Conservation (phyloP, 53 echinoderm and acorn worm genomes). For the Actinopyga echinites region DNA sequence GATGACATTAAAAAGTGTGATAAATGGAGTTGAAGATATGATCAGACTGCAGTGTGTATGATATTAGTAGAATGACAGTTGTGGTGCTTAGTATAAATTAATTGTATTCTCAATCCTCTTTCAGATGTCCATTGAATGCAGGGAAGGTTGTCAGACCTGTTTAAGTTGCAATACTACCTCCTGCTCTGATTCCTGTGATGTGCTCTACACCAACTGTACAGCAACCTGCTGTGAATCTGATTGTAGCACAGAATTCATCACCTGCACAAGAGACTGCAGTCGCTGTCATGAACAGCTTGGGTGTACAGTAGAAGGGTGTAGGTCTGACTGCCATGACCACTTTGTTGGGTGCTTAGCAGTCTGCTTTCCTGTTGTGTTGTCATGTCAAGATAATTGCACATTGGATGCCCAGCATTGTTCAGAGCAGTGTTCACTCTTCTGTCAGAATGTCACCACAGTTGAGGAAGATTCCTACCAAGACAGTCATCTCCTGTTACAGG, state of each 20-base stretch:
- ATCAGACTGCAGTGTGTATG: too few species aligned
- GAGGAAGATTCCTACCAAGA: neutral
- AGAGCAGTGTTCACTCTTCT: slow-evolving; percentile 1
- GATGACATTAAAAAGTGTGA: too few species aligned
- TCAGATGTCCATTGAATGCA: neutral
- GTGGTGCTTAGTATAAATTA: too few species aligned
- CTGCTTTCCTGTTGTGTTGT: slow-evolving; percentile 32
- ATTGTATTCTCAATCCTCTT: neutral
- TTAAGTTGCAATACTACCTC: neutral
- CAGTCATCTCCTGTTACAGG: too few species aligned
- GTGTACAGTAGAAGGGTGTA: slow-evolving; percentile 9
- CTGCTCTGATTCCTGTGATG: neutral
- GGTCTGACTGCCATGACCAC: neutral
- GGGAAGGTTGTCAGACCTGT: neutral
- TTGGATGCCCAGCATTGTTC: slow-evolving; percentile 29
- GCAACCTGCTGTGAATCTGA: slow-evolving; percentile 43
- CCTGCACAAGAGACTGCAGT: neutral
- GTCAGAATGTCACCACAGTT: neutral
- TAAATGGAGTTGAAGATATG: too few species aligned
- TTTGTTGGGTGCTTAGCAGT: slow-evolving; percentile 37
- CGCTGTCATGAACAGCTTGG: neutral
- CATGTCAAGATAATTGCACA: slow-evolving; percentile 52
- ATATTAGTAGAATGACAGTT: too few species aligned
- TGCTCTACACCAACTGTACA: slow-evolving; percentile 48
- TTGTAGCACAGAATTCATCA: slow-evolving; percentile 3